Base-by-base conservation (phyloP, 1,140 invertebrate species). In the Tetramorium parvispinum region DNA sequence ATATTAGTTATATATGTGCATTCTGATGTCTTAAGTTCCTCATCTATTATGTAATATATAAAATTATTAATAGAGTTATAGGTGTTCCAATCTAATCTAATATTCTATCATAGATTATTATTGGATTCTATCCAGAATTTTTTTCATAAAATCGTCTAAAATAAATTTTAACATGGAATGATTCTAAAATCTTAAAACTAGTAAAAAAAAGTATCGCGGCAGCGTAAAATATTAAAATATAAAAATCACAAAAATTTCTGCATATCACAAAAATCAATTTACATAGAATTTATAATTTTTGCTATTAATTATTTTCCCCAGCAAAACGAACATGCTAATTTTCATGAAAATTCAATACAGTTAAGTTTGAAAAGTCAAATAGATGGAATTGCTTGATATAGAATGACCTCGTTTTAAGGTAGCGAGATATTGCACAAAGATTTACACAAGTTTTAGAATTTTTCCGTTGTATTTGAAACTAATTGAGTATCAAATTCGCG, bases 331-430 rank as follows among this genome's bases (percentile, higher is more conserved):
- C 46, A 43, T 46, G 10, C 8, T 10, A 82, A 71, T 65, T 71
- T 81, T 16, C 49, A 16, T 32, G 40, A 57, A 43, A 82, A 57
- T 32, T 18, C 11, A 57, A 82, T 8, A 51, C 11, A n/a, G 16
- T 57, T 32, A 43, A 82, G 49, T 82, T 71, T 57, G 37, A 46
- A 7, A 71, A 71, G 21, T 43, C 32, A 55, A 71, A 82, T 7
- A 81, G 37, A 70, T 51, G 32, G 24, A 11, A 57, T 70, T 32
- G 11, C 37, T 70, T 66, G 32, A 46, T 59, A 40, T n/a, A 65
- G 27, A 79, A 51, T 66, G 51, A 43, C 16, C 37, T 81, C 18
- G 10, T 32, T 55, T 81, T 57, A 57, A 55, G 43, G 32, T 55
- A 13, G 32, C 11, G 24, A 37, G 53, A 70, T 32, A 37, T 55